A percentile compares a stretch with the other conserved stretches of the same genome.
phyloP scores from a whole-genome alignment of 2,797 vertebrate genomes.

The Channa striata region DNA sequence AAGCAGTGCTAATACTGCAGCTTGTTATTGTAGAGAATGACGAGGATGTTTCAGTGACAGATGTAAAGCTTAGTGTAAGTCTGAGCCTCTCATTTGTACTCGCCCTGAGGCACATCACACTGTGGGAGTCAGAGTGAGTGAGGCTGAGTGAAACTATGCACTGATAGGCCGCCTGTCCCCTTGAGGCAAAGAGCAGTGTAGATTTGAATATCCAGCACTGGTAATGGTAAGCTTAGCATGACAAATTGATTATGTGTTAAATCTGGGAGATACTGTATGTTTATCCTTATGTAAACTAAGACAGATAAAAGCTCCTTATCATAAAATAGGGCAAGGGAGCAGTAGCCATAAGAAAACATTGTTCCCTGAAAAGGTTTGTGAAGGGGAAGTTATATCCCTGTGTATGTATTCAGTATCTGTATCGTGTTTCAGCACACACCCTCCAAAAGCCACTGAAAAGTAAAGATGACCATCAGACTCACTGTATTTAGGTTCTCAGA shows the following conservation, averaged over 20 bases:
- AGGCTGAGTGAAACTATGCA: slow-evolving; percentile 72
- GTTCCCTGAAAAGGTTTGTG: not conserved
- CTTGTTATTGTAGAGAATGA: slow-evolving; percentile 65
- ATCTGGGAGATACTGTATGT: slow-evolving; percentile 52
- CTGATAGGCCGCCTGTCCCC: slow-evolving; percentile 68
- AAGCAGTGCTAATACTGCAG: slow-evolving; percentile 39
- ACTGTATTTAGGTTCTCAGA: too few relatives aligned
- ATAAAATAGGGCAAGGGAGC: not conserved
- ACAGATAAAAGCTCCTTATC: slow-evolving; percentile 51
- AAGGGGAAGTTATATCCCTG: not conserved
- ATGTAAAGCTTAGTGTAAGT: slow-evolving; percentile 70
- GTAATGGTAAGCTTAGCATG: slow-evolving; percentile 50
- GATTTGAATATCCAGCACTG: slow-evolving; percentile 56
- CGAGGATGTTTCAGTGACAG: slow-evolving; percentile 78
- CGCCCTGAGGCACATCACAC: slow-evolving; percentile 65
- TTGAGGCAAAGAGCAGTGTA: slow-evolving; percentile 54
- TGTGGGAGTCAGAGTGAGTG: slow-evolving; percentile 53
- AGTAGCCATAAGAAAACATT: slow-evolving; percentile 28
- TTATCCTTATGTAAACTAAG: slow-evolving; percentile 51
- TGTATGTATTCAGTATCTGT: not conserved
- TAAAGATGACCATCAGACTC: too few relatives aligned
- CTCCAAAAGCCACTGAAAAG: too few relatives aligned
- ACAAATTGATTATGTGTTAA: slow-evolving; percentile 64
- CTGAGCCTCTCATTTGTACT: slow-evolving; percentile 74
- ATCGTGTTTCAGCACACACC: not conserved